Conservation (phyloP, 2,113 vertebrate genomes). For the Callospermophilus lateralis region DNA sequence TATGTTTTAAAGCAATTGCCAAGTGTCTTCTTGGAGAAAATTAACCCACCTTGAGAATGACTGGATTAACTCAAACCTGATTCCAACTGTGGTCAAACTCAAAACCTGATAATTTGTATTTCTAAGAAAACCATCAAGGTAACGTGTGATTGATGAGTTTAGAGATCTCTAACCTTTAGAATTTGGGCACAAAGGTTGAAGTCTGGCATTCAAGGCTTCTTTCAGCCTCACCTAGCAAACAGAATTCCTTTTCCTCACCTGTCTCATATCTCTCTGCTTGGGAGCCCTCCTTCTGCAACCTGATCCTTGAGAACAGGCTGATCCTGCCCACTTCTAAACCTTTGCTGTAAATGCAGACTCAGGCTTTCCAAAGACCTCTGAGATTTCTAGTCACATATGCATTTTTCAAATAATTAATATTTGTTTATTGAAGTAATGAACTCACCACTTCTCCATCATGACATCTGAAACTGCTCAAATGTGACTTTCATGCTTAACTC, state of each 20-base stretch:
- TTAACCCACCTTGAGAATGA: background rate
- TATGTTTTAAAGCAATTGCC: background rate
- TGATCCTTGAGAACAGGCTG: background rate
- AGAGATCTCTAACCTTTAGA: background rate
- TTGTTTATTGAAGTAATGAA: background rate
- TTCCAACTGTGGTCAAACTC: background rate
- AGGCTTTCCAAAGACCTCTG: background rate
- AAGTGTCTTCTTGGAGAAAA: background rate
- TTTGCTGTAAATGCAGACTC: background rate
- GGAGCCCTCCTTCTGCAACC: background rate
- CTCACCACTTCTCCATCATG: background rate
- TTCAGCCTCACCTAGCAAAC: fast-evolving
- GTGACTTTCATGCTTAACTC: background rate
- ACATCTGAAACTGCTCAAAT: background rate
- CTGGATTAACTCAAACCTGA: background rate
- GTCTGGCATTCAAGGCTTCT: background rate
- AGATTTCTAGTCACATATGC: background rate
- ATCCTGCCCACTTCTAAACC: background rate
- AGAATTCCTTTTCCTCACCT: background rate
- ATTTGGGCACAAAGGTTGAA: background rate
- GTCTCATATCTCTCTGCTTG: background rate
- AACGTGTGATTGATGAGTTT: background rate
- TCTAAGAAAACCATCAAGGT: background rate
- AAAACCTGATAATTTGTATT: background rate
- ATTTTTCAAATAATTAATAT: conserved; percentile 33